These are phyloP conservation scores for Sceloporus undulatus DNA, from an alignment of 2,113 vertebrate genomes.

Conservation along the genomic window DNA sequence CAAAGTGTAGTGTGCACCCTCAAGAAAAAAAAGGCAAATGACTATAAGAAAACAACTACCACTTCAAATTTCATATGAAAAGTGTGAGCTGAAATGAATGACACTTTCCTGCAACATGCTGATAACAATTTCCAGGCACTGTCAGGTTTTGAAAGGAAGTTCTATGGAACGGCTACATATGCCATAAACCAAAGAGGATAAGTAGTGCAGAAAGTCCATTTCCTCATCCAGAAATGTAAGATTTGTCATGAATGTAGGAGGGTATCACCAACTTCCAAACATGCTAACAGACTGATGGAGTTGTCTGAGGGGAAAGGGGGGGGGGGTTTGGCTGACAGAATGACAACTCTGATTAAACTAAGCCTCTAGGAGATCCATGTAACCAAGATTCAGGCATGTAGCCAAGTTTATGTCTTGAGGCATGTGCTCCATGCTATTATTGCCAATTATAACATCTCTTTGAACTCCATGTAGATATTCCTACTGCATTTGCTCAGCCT, in stretches of 20 bases:
- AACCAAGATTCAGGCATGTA: not conserved
- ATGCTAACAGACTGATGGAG: not conserved
- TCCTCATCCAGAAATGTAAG: not conserved
- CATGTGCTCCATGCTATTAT: not conserved
- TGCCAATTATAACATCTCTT: constrained; percentile 3
- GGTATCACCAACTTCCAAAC: not conserved
- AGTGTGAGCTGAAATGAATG: not conserved
- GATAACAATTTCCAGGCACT: not conserved
- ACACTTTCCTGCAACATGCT: not conserved
- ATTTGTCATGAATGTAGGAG: not conserved
- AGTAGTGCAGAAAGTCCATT: not conserved
- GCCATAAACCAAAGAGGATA: not conserved
- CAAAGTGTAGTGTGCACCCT: no score
- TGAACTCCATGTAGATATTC: constrained; percentile 21
- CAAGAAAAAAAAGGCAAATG: no score
- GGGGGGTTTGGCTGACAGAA: not conserved
- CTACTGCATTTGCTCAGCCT: not conserved
- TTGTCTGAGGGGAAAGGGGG: not conserved
- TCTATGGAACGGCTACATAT: not conserved
- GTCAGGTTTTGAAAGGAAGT: not conserved
- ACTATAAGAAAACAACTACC: no score
- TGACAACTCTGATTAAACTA: not conserved
- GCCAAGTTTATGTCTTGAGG: constrained; percentile 6
- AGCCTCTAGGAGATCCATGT: not conserved
- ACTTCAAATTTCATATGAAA: no score